Base-by-base conservation (phyloP, 2,888 invertebrate species). In the Synergus umbraculus region DNA sequence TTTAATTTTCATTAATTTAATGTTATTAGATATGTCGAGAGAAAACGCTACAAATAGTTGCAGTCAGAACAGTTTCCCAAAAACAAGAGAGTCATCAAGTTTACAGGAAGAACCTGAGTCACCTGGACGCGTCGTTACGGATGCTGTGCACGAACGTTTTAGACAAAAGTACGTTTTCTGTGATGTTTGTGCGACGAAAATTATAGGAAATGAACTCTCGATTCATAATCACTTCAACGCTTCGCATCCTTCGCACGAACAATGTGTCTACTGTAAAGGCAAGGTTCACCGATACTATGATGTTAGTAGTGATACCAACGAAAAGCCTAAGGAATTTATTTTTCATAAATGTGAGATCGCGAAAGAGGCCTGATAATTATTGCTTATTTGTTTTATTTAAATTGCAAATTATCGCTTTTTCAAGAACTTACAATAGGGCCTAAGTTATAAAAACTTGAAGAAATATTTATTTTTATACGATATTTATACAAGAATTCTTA, bases 101-200 rank as follows among this genome's bases (percentile, higher is more conserved):
- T 54, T 1, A n/a, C 18, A 8, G 15, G 63, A 44, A 8, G 37
- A n/a, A n/a, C 15, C 29, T 22, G 18, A 69, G 46, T 7, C 22
- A 49, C 22, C 44, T 54, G 87, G 76, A 22, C 83, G 86, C 79
- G 88, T 82, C 46, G 89, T 89, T 18, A 90, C 91, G 0, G 92
- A 92, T 79, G 88, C 91, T 4, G 89, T 90, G 8, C 91, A 92
- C 69, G 88, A 84, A 64, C 87, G 91, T 81, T 89, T 92, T 78
- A 82, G 85, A 22, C 77, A 84, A 29, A 78, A 44, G 8, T 79
- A 83, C 18, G 84, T 91, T 64, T 86, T 86, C 15, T 92, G 92
- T 79, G 83, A 88, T 4, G 83, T 82, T 9, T 92, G 92, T 78
- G 83, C 87, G 43, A 67, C 80, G 5, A 81, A 84, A 15, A 82